Conservation (phyloP, 2,113 vertebrate genomes). For the Rhinoptilus africanus region DNA sequence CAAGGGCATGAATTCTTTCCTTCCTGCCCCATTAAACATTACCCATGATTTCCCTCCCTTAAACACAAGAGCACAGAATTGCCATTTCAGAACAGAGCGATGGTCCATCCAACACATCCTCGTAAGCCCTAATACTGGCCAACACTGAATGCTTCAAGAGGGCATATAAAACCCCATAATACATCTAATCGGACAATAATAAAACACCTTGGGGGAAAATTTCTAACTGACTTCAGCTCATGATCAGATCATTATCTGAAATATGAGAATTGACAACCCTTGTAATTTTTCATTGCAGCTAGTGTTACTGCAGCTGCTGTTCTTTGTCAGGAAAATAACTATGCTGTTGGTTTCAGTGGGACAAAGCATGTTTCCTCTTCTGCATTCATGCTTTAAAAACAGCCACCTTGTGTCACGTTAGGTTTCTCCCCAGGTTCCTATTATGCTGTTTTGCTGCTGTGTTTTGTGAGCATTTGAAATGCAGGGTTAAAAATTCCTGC, state of each 20-base stretch:
- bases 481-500: not conserved
- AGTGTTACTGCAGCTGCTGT: slow-evolving; percentile 19
- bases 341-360: not conserved
- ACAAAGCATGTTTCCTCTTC: not conserved
- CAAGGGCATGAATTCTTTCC: not conserved
- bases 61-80: not conserved
- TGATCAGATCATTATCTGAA: not conserved
- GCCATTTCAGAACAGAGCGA: not conserved
- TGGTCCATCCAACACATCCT: not conserved
- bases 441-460: not conserved
- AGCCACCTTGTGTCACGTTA: not conserved
- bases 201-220: not conserved
- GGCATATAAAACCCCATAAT: not conserved
- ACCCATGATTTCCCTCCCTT: not conserved
- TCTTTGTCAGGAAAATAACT: not conserved
- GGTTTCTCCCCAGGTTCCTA: not conserved
- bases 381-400: not conserved
- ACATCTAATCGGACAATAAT: not conserved
- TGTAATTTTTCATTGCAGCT: slow-evolving; percentile 18
- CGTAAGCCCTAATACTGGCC: not conserved
- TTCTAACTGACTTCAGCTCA: not conserved
- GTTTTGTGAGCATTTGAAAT: not conserved
- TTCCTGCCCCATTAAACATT: slow-evolving; percentile 2
- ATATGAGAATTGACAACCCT: slow-evolving; percentile 5
- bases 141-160: not conserved